Percentiles rank a stretch among this genome's conserved stretches.
Conservation (phyloP, 2,797 vertebrate species). For the Acomys russatus region DNA sequence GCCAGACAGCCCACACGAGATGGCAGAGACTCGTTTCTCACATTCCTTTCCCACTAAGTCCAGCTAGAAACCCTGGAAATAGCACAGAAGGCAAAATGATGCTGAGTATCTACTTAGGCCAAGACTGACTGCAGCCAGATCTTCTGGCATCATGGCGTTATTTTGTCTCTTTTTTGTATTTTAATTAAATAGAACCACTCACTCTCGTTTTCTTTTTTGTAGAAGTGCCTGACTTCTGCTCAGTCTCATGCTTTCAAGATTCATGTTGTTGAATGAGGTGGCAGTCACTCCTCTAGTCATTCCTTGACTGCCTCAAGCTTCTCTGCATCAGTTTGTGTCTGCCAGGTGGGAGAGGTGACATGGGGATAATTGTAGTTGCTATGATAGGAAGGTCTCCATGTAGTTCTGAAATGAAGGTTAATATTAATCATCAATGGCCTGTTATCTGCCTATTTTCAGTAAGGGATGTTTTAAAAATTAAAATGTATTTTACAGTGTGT, state of each 20-base stretch:
- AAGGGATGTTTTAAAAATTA: neutral
- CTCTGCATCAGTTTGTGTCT: neutral
- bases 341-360: neutral
- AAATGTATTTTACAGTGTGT: neutral
- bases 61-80: slow-evolving; percentile 7
- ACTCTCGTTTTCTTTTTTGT: neutral
- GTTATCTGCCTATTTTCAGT: slow-evolving; percentile 39
- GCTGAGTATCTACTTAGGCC: neutral
- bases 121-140: neutral
- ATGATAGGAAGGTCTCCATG: neutral
- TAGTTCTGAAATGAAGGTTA: slow-evolving; percentile 18
- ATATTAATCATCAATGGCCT: neutral
- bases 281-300: neutral
- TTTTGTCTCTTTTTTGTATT: neutral
- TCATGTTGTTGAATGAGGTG: neutral
- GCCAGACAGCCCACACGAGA: neutral
- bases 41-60: neutral
- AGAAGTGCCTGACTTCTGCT: neutral
- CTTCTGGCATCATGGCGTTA: neutral
- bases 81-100: slow-evolving; percentile 27
- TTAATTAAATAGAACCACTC: slow-evolving; percentile 45
- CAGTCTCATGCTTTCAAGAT: neutral
- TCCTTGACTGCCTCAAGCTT: neutral
- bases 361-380: neutral
- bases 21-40: slow-evolving; percentile 47